Evolutionary conservation across 1,140 invertebrate genomes (phyloP).

Genomic region (Tribolium castaneum): DNA sequence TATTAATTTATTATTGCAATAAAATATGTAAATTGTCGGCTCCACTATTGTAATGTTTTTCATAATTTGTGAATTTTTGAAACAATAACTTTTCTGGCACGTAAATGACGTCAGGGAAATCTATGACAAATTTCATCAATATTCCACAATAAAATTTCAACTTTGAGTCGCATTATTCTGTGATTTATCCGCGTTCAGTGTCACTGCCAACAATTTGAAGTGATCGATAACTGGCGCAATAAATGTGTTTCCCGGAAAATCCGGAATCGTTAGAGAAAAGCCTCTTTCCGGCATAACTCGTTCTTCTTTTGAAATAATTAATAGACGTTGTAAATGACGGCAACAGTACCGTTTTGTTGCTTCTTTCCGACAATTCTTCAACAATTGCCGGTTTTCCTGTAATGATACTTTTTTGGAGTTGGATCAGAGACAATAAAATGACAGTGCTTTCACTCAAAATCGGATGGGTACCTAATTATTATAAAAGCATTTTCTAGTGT

Average conservation of each 20-base stretch:
- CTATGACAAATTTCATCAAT: neutral
- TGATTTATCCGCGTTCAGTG: neutral
- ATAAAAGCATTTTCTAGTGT: neutral
- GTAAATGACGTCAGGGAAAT: no score
- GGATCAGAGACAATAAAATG: neutral
- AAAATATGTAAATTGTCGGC: neutral
- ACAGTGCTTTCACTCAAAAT: neutral
- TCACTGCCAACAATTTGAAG: neutral
- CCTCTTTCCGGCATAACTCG: neutral
- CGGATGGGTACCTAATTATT: neutral
- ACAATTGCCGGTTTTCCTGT: slow-evolving; percentile 4
- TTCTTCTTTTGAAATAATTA: neutral
- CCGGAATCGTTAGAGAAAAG: neutral
- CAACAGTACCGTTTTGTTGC: neutral
- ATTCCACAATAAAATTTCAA: neutral
- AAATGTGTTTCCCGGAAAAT: neutral
- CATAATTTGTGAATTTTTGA: no score
- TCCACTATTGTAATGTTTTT: no score
- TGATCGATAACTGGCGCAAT: neutral
- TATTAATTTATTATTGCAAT: neutral
- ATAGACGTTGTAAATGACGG: neutral
- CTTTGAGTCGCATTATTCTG: neutral
- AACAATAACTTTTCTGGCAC: no score
- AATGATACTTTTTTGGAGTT: neutral
- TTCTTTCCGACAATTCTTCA: neutral